Base-by-base conservation (phyloP, 2,113 vertebrate genomes). In the Phyllostomus discolor region DNA sequence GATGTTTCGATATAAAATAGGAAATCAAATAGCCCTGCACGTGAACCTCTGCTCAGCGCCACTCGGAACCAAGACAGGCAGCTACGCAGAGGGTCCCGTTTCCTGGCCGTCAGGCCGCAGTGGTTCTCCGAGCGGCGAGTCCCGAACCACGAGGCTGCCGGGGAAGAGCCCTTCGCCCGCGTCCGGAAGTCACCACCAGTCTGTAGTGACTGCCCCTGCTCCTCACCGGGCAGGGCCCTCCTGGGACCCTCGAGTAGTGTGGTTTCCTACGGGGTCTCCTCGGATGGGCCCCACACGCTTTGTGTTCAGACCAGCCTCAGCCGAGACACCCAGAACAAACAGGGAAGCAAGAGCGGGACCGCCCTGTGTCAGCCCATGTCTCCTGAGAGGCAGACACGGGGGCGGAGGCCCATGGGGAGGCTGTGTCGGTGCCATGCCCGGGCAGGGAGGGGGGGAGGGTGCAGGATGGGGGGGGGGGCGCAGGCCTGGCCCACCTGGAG, bases 331-430 rank as follows among this genome's bases (percentile, higher is more conserved):
- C 3, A 4, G 66, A 41, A 31, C 48, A 48, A 24, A 16, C 31
- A 20, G 17, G 35, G 76, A 46, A 54, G 64, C n/a, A 4, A 15
- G 57, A 52, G 50, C 3, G 35, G 84, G n/a, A 67, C 5, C 4
- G 17, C 16, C 7, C n/a, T 20, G 38, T 11, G 78, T 48, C 16
- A 6, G 43, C 4, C 38, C 5, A 14, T 50, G 12, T 9, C 73
- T 8, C 14, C 24, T 0, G 2, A 50, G 50, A 22, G 38, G 15
- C 0, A 1, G n/a, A 20, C 28, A 19, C 43, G 1, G 46, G 38
- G 81, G 8, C 0, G 14, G 54, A 35, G 19, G 24, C 22, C 26
- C 64, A 28, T 8, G 38, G 4, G 1, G 48, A 31, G 26, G n/a
- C 14, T 7, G 28, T 12, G 4, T 24, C 24, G 38, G 38, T 41